Percentiles rank a stretch among this genome's conserved stretches.
Evolutionary conservation across 2,888 invertebrate species (phyloP).

Genomic region (Dione juno): DNA sequence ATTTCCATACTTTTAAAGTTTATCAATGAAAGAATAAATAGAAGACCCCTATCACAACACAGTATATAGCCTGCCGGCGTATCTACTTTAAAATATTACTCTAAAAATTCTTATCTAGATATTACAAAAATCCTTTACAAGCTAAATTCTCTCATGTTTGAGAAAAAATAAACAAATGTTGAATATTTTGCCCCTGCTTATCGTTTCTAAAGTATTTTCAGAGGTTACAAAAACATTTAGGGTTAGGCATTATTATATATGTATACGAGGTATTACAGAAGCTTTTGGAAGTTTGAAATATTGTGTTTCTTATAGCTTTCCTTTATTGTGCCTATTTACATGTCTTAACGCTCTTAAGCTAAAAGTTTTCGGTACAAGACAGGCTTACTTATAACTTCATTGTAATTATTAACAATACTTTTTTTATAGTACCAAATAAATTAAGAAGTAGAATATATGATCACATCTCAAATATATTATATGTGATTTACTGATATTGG

Average conservation of each 20-base stretch:
- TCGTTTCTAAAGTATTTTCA: slow-evolving; percentile 1
- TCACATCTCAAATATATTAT: too few relatives aligned
- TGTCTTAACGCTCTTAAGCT: background rate
- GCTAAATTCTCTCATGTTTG: background rate
- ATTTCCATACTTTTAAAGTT: too few relatives aligned
- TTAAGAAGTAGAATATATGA: too few relatives aligned
- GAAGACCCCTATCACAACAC: too few relatives aligned
- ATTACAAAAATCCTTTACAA: background rate
- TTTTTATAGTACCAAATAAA: too few relatives aligned
- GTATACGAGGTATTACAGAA: background rate
- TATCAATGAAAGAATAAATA: too few relatives aligned
- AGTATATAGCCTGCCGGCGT: too few relatives aligned
- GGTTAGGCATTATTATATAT: slow-evolving; percentile 3
- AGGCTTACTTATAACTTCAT: too few relatives aligned
- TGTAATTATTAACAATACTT: too few relatives aligned
- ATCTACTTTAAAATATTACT: too few relatives aligned
- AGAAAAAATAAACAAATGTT: background rate
- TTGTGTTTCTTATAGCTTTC: background rate
- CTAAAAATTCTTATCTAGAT: background rate
- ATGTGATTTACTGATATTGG: too few relatives aligned
- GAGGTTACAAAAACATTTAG: slow-evolving; percentile 5
- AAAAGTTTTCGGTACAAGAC: too few relatives aligned
- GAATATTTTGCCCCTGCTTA: background rate
- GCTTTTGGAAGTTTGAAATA: background rate
- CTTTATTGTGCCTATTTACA: background rate